Conservation (phyloP, 2,888 invertebrate genomes). For the Cyaniris semiargus region DNA sequence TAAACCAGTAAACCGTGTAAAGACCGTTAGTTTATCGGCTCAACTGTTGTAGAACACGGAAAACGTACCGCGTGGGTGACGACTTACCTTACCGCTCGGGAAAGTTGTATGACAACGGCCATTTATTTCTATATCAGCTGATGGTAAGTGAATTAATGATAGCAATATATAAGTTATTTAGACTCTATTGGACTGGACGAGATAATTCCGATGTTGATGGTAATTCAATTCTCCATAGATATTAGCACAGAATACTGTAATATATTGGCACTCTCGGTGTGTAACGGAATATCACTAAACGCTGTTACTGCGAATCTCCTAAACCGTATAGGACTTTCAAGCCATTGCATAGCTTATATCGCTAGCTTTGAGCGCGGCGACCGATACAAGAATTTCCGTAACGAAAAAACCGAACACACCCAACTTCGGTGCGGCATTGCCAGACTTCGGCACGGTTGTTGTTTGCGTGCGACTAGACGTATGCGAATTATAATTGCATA, state of each 20-base stretch:
- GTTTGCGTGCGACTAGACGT: no score
- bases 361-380: no score
- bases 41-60: background rate
- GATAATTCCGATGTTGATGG: conserved; percentile 3
- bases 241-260: background rate
- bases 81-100: conserved; percentile 2
- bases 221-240: background rate
- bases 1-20: conserved; percentile 11
- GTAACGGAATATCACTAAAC: no score
- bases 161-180: conserved; percentile 11
- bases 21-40: conserved; percentile 7
- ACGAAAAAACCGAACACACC: no score
- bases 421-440: no score
- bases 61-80: conserved; percentile 25
- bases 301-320: no score
- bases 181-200: background rate
- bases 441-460: no score
- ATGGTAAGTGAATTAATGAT: conserved; percentile 19
- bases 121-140: conserved; percentile 22
- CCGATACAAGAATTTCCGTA: no score
- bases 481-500: no score
- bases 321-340: no score
- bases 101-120: conserved; percentile 20
- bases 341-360: no score
- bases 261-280: background rate